Conservation (phyloP, 2,113 vertebrate species). For the Mandrillus leucophaeus region DNA sequence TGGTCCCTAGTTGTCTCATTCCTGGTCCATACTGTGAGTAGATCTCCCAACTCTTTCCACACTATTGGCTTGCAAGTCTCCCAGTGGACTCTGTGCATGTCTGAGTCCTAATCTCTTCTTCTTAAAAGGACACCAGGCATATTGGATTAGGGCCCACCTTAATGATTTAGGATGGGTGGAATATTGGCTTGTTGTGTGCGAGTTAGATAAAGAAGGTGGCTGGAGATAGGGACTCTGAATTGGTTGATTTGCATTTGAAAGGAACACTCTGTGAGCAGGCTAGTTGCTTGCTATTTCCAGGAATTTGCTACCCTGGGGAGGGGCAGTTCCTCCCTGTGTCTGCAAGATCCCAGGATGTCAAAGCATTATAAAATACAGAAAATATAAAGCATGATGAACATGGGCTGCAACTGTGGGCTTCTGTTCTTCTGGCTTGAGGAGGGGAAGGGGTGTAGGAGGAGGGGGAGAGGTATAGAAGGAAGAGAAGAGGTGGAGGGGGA, state of each 20-base stretch:
- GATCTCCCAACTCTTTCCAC: too few species aligned
- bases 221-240: too few species aligned
- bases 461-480: too few species aligned
- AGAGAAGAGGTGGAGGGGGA: too few species aligned
- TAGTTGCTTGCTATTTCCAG: background rate
- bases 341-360: background rate
- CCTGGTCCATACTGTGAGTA: too few species aligned
- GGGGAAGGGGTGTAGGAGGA: too few species aligned
- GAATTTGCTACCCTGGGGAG: background rate
- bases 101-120: too few species aligned
- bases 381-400: background rate
- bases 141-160: too few species aligned
- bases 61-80: too few species aligned
- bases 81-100: too few species aligned
- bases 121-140: too few species aligned
- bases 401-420: rapidly evolving
- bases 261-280: rapidly evolving
- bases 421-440: background rate
- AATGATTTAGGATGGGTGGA: too few species aligned
- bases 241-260: background rate
- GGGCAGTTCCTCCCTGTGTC: background rate
- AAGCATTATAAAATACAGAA: background rate
- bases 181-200: background rate
- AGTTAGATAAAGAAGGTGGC: background rate
- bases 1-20: background rate